These are phyloP conservation scores for Danaus chrysippus DNA, from an alignment of 2,888 invertebrate species.

Conservation along the genomic window DNA sequence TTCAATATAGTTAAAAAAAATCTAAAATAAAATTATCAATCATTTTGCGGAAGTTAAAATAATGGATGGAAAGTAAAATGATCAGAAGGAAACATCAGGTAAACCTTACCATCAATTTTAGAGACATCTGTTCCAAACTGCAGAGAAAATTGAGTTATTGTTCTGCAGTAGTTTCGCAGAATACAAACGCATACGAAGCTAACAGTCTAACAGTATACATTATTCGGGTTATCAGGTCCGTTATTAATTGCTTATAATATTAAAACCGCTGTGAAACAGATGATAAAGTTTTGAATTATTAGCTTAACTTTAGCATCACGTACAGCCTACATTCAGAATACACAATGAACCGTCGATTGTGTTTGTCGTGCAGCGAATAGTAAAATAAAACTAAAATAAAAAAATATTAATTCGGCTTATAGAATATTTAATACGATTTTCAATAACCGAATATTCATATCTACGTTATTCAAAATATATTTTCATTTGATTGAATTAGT, in stretches of 20 bases:
- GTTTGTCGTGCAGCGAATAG: slow-evolving; percentile 34
- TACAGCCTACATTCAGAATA: slow-evolving; percentile 23
- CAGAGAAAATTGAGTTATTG: slow-evolving; percentile 2
- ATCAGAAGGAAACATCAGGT: background rate
- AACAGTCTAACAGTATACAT: background rate
- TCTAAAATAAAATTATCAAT: no score
- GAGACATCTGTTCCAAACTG: background rate
- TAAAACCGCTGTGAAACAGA: slow-evolving; percentile 3
- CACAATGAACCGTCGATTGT: slow-evolving; percentile 26
- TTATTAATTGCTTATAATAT: background rate
- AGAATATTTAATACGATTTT: slow-evolving; percentile 2
- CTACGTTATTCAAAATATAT: no score
- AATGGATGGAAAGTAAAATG: background rate
- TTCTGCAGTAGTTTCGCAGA: background rate
- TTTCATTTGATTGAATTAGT: no score
- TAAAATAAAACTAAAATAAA: slow-evolving; percentile 30
- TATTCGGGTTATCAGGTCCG: background rate
- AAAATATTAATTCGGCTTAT: slow-evolving; percentile 6
- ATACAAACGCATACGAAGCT: background rate
- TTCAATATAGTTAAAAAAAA: no score
- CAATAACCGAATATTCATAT: no score
- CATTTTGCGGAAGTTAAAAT: background rate
- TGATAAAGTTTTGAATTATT: slow-evolving; percentile 18
- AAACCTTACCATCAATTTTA: background rate
- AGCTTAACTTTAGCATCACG: slow-evolving; percentile 23